These are phyloP conservation scores for Danaus melanippus DNA, from an alignment of 1,140 invertebrate genomes.

Conservation along the genomic window DNA sequence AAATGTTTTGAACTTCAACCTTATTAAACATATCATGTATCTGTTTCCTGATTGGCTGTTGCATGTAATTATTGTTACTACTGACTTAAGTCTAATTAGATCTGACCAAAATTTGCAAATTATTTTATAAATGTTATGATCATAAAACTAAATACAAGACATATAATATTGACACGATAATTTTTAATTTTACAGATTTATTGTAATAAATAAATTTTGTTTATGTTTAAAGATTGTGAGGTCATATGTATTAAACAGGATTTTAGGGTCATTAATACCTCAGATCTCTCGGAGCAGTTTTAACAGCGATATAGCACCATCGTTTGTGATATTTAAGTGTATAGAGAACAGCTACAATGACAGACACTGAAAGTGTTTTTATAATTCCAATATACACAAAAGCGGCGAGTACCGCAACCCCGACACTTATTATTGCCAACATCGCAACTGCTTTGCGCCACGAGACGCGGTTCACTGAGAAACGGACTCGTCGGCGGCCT, in stretches of 20 bases:
- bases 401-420: conserved; percentile 35
- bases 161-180: too few relatives aligned
- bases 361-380: conserved; percentile 32
- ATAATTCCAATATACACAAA: conserved; percentile 43
- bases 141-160: too few relatives aligned
- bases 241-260: conserved; percentile 9
- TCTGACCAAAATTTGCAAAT: too few relatives aligned
- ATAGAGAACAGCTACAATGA: conserved; percentile 35
- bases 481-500: conserved; percentile 30
- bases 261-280: conserved; percentile 66
- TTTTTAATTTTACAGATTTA: not conserved
- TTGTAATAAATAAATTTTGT: conserved; percentile 2
- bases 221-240: not conserved
- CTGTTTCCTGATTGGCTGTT: too few relatives aligned
- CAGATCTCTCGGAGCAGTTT: conserved; percentile 80
- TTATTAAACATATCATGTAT: too few relatives aligned
- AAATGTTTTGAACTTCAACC: too few relatives aligned
- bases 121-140: too few relatives aligned
- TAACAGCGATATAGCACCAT: conserved; percentile 81
- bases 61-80: too few relatives aligned
- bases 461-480: conserved; percentile 51
- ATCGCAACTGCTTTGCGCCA: conserved; percentile 46
- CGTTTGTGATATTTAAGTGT: conserved; percentile 55
- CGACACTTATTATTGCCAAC: conserved; percentile 29
- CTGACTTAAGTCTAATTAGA: too few relatives aligned